Base-by-base conservation (phyloP, 2,113 vertebrate species). In the Ia io region DNA sequence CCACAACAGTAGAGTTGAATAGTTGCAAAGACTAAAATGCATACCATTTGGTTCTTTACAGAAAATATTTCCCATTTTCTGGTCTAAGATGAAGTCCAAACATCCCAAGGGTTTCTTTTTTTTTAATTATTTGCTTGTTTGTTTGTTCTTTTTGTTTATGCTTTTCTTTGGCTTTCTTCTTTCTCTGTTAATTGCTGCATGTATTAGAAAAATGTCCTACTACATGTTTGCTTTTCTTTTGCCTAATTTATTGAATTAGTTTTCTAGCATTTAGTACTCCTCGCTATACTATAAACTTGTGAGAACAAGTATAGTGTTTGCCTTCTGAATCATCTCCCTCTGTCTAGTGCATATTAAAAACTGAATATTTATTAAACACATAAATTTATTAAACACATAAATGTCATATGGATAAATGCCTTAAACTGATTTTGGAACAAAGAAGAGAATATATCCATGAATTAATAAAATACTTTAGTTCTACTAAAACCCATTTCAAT, bases 301-400 rank as follows among this genome's bases (percentile, higher is more conserved):
- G 32, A 74, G n/a, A 76, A 91, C 25, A 82, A 73, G 23, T 86
- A 53, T 37, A 73, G 65, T 30, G 4, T 49, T 86, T 63, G 30
- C 73, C 28, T 71, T 85, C 71, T 51, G 42, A 85, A 35, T 79
- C 51, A 65, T 91, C 23, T 67, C 69, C 32, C 14, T 59, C 76
- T 87, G 47, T 32, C 56, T 76, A 82, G 47, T 80, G 23, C 76
- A 25, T 56, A 59, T 63, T 77, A 88, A 77, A 30, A 86, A 56
- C 49, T 61, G 30, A 83, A 92, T 85, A 61, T 77, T 77, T 83
- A 76, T 88, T 77, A 83, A 92, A 78, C 76, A 84, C 61, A 69
- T 88, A 71, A 78, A 76, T 84, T 28, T 83, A 69, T 88, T 77
- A 83, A 92, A 78, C 76, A 84, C 61, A 69, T 88, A 71, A 92